A percentile compares a stretch with the other conserved stretches of the same genome.
These are phyloP conservation scores for Manacus vitellinus DNA, from an alignment of 2,113 vertebrate genomes.

Conservation along the genomic window DNA sequence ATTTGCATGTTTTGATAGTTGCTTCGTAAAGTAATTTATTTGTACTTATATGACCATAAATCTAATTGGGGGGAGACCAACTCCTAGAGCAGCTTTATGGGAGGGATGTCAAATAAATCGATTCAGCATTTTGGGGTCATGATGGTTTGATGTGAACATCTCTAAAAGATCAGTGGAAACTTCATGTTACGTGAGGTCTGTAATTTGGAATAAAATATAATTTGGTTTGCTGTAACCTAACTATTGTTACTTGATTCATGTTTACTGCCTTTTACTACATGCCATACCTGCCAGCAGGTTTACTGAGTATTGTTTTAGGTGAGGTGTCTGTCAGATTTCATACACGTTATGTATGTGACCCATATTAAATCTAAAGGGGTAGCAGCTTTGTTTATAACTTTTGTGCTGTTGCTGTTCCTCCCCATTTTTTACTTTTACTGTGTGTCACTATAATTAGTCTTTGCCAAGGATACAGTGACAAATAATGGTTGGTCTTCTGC, in stretches of 20 bases:
- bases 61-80: accelerated
- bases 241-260: neutral
- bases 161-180: neutral
- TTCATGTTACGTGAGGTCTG: neutral
- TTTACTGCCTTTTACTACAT: neutral
- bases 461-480: neutral
- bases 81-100: neutral
- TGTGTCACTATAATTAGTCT: neutral
- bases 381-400: neutral
- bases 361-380: neutral
- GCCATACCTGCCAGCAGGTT: neutral
- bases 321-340: neutral
- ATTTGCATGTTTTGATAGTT: neutral
- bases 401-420: neutral
- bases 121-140: neutral
- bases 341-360: neutral
- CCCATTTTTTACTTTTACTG: neutral
- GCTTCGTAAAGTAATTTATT: neutral
- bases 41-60: neutral
- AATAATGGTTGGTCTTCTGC: neutral
- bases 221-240: neutral
- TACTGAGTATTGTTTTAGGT: neutral
- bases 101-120: neutral
- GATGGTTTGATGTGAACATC: neutral
- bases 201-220: neutral